phyloP scores from a whole-genome alignment of 2,113 vertebrate species.

The Bucco capensis region DNA sequence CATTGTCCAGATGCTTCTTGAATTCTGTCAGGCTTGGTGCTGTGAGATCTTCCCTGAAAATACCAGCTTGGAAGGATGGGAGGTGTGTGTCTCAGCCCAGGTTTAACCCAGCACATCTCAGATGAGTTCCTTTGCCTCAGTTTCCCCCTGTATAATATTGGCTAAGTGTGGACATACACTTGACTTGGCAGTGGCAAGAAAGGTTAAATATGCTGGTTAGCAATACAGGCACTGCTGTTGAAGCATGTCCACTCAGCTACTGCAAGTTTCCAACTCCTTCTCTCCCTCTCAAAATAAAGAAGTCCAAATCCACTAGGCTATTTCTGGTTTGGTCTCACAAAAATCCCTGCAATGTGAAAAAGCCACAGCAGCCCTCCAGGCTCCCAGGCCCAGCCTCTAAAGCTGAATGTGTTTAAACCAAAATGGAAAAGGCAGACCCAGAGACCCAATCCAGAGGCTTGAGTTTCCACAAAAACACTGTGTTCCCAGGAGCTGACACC shows the following conservation, averaged over 20 bases:
- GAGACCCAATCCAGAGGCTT: neutral
- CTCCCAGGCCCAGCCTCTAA: neutral
- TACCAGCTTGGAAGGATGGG: fast-evolving
- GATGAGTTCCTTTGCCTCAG: neutral
- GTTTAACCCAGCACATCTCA: neutral
- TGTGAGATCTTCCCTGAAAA: neutral
- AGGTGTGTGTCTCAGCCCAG: neutral
- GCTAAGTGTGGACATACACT: neutral
- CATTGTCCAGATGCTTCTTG: too few relatives aligned
- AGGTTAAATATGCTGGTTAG: neutral
- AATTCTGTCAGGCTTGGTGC: too few relatives aligned
- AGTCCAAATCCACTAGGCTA: neutral
- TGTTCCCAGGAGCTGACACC: neutral
- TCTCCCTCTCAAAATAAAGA: neutral
- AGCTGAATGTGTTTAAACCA: constrained; percentile 31
- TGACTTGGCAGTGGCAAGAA: neutral
- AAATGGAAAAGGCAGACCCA: constrained; percentile 35
- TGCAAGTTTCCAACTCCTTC: neutral
- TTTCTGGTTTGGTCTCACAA: constrained; percentile 31
- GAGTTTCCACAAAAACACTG: constrained; percentile 8
- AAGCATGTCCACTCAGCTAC: neutral
- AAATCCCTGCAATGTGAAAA: constrained; percentile 3
- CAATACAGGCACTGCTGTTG: neutral
- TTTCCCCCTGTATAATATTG: neutral
- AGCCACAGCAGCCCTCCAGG: neutral